phyloP scores from a whole-genome alignment of 2,888 invertebrate species.

The Sepioteuthis lessoniana region DNA sequence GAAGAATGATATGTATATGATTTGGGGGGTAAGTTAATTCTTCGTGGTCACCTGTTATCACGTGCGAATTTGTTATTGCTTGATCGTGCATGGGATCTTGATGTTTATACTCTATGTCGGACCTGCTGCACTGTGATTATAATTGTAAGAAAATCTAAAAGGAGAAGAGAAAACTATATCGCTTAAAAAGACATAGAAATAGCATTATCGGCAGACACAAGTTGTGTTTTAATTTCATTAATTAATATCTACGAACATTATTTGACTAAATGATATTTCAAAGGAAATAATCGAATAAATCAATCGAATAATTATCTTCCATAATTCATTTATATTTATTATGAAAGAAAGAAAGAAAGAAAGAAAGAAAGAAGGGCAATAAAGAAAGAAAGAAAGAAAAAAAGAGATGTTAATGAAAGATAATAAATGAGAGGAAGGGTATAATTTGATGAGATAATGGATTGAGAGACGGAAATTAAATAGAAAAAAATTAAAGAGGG shows the following conservation, averaged over 20 bases:
- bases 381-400: too few species aligned
- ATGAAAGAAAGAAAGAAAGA: too few species aligned
- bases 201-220: neutral
- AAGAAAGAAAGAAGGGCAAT: too few species aligned
- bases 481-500: too few species aligned
- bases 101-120: neutral
- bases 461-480: too few species aligned
- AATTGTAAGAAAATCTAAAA: neutral
- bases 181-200: too few species aligned
- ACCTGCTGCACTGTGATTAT: neutral
- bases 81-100: neutral
- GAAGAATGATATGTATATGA: neutral
- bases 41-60: neutral
- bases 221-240: neutral
- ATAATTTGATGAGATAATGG: too few species aligned
- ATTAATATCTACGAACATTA: neutral
- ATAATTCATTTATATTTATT: neutral
- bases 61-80: neutral
- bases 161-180: neutral
- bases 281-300: neutral
- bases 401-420: too few species aligned
- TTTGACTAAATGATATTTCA: neutral
- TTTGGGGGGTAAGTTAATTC: neutral
- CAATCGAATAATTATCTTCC: neutral
- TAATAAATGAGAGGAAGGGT: too few species aligned